A percentile compares a stretch with the other conserved stretches of the same genome.
Evolutionary conservation across 2,113 vertebrate species (phyloP).

Genomic region (Aphyosemion australe): DNA sequence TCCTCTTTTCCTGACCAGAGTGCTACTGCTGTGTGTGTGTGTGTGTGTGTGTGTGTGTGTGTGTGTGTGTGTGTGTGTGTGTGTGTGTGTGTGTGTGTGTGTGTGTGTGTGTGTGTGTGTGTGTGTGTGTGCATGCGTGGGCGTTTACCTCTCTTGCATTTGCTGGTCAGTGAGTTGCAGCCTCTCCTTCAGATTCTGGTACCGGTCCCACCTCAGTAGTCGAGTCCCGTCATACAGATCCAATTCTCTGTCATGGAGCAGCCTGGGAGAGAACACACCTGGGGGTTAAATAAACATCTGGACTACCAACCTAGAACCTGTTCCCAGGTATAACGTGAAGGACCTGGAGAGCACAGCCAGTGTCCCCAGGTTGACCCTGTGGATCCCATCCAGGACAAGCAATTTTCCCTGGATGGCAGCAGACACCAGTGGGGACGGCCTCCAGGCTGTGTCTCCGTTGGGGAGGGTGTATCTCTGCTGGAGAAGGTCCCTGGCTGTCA

Average conservation of each 20-base stretch:
- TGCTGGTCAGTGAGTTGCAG: slow-evolving; percentile 85
- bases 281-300: not conserved
- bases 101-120: not conserved
- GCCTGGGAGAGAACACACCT: slow-evolving; percentile 67
- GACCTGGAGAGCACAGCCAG: slow-evolving; percentile 93
- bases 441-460: slow-evolving; percentile 96
- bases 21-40: not conserved
- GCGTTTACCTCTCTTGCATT: slow-evolving; percentile 83
- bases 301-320: not conserved
- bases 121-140: slow-evolving; percentile 1
- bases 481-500: slow-evolving; percentile 93
- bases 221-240: slow-evolving; percentile 92
- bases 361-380: slow-evolving; percentile 91
- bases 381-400: slow-evolving; percentile 91
- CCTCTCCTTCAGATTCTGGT: slow-evolving; percentile 85
- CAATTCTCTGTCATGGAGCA: slow-evolving; percentile 94
- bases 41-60: not conserved
- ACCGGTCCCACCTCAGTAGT: slow-evolving; percentile 90
- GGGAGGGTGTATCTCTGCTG: slow-evolving; percentile 95
- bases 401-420: slow-evolving; percentile 93
- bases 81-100: not conserved
- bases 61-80: not conserved
- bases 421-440: slow-evolving; percentile 87
- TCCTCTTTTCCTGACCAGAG: no score
- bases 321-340: not conserved